phyloP scores from a whole-genome alignment of 2,888 invertebrate species.

The Ochropacha duplaris region DNA sequence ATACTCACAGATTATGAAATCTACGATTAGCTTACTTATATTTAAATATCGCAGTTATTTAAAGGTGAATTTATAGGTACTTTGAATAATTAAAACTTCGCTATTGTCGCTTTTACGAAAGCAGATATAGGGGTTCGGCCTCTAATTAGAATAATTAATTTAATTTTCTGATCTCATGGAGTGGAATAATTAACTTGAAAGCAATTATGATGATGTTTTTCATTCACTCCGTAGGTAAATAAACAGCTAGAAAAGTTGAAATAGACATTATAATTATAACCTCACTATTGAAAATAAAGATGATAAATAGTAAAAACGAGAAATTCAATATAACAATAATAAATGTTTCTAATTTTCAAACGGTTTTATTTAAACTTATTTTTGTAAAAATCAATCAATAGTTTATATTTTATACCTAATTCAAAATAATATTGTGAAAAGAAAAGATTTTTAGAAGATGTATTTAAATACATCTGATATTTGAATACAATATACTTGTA shows the following conservation, averaged over 20 bases:
- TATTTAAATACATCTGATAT: too few relatives aligned
- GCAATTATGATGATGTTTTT: slow-evolving; percentile 1
- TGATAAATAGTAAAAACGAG: too few relatives aligned
- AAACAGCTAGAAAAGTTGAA: not conserved
- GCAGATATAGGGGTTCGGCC: slow-evolving; percentile 4
- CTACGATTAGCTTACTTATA: not conserved
- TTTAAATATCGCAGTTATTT: not conserved
- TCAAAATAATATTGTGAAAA: too few relatives aligned
- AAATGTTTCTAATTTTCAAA: too few relatives aligned
- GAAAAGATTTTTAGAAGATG: too few relatives aligned
- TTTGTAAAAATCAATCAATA: too few relatives aligned
- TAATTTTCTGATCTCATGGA: slow-evolving; percentile 5
- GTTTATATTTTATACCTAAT: too few relatives aligned
- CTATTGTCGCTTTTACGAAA: not conserved
- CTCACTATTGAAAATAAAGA: not conserved
- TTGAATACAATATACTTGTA: too few relatives aligned
- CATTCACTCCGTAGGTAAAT: not conserved
- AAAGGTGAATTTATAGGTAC: not conserved
- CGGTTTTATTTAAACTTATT: too few relatives aligned
- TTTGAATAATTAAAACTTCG: slow-evolving; percentile 4
- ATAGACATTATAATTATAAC: not conserved
- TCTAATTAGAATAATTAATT: slow-evolving; percentile 6
- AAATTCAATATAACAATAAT: too few relatives aligned
- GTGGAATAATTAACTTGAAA: slow-evolving; percentile 7
- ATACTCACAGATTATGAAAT: too few relatives aligned